phyloP scores from a whole-genome alignment of 2,113 vertebrate species.

The Corapipo altera region DNA sequence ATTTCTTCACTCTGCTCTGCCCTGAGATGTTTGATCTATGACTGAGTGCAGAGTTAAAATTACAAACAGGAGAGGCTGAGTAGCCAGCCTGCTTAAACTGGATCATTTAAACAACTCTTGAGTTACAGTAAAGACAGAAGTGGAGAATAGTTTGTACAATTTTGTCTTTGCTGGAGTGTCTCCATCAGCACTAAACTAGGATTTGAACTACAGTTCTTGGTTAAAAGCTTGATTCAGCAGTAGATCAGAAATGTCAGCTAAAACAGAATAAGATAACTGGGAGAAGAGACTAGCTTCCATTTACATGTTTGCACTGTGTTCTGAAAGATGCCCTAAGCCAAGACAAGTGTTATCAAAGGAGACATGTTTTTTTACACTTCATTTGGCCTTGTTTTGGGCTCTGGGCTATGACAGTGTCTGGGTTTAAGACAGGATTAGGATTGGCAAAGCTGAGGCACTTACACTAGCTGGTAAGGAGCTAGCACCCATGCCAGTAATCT shows the following conservation, averaged over 20 bases:
- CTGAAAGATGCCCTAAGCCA: not conserved
- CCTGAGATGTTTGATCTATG: not conserved
- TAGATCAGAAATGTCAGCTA: not conserved
- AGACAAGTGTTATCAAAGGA: not conserved
- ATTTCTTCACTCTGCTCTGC: not conserved
- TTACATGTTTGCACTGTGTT: not conserved
- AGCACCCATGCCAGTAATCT: not conserved
- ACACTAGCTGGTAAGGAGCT: not conserved
- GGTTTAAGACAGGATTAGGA: not conserved
- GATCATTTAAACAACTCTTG: not conserved
- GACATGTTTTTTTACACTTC: not conserved
- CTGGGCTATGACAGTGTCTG: accelerated
- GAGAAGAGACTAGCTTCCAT: not conserved
- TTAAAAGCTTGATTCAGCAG: not conserved
- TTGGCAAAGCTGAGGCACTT: not conserved
- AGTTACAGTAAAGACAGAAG: not conserved
- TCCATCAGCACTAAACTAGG: not conserved
- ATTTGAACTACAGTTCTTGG: not conserved
- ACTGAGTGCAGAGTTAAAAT: not conserved
- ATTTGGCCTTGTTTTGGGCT: not conserved
- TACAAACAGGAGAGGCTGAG: not conserved
- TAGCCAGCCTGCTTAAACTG: not conserved
- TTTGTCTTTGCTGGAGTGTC: not conserved
- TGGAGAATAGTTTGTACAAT: not conserved
- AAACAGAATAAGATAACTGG: not conserved